Evolutionary conservation across 2,888 invertebrate genomes (phyloP).

Genomic region (Tipula lateralis): DNA sequence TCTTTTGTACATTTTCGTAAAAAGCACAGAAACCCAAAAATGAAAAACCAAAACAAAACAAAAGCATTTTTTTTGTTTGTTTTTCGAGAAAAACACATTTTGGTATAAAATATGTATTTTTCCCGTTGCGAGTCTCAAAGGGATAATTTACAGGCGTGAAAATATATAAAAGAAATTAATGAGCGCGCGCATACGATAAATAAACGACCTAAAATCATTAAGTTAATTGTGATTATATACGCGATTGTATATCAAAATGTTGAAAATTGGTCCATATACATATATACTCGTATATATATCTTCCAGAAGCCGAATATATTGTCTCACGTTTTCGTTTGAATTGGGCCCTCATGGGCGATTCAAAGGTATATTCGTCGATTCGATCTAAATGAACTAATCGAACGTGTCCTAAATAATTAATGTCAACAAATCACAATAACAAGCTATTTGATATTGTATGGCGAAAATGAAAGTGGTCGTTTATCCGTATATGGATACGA

Average conservation of each 20-base stretch:
- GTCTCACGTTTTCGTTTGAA: no score
- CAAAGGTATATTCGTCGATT: no score
- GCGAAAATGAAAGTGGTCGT: no score
- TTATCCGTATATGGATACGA: no score
- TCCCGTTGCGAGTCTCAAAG: not conserved
- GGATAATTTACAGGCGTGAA: slow-evolving; percentile 19
- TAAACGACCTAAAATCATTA: not conserved
- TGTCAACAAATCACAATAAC: no score
- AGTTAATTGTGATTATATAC: not conserved
- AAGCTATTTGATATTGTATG: no score
- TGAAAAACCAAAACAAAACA: not conserved
- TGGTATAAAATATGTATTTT: not conserved
- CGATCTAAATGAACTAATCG: no score
- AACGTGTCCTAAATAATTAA: no score
- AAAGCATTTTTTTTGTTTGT: not conserved
- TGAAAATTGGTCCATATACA: not conserved
- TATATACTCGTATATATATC: no score
- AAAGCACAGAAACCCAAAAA: not conserved
- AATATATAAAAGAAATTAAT: not conserved
- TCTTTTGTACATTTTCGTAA: not conserved
- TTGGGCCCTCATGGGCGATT: no score
- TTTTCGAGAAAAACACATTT: not conserved
- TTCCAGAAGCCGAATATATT: not conserved
- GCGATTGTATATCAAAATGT: not conserved
- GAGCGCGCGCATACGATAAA: not conserved